These are phyloP conservation scores for Micromussa lordhowensis DNA, from an alignment of 92 coral and sea anemone genomes.

Conservation along the genomic window DNA sequence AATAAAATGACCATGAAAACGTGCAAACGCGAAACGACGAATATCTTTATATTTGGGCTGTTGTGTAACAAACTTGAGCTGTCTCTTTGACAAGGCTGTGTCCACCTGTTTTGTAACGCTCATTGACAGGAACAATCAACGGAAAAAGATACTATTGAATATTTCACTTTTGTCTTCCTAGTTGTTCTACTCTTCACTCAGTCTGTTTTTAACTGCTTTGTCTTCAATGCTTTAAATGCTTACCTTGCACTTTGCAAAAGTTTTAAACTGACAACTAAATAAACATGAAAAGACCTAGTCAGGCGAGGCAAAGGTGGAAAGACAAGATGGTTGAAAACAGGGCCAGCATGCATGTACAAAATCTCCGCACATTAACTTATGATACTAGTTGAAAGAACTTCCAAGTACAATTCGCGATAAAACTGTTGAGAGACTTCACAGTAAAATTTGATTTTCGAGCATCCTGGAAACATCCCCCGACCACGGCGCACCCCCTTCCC, in stretches of 20 bases:
- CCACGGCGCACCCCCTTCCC: too few relatives aligned
- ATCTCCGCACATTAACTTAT: neutral
- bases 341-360: too few relatives aligned
- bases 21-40: neutral
- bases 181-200: too few relatives aligned
- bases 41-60: neutral
- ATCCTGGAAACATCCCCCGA: too few relatives aligned
- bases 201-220: neutral
- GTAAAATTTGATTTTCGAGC: too few relatives aligned
- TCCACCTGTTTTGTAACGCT: neutral
- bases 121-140: too few relatives aligned
- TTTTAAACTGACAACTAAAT: neutral
- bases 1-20: too few relatives aligned
- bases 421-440: too few relatives aligned
- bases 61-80: neutral
- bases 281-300: neutral
- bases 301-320: neutral
- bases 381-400: neutral
- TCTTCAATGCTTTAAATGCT: neutral
- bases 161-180: too few relatives aligned
- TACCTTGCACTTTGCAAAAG: neutral
- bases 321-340: neutral
- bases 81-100: neutral
- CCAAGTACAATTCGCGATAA: too few relatives aligned
- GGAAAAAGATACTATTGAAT: too few relatives aligned